phyloP scores from a whole-genome alignment of 2,888 invertebrate genomes.

The Nowickia ferox region DNA sequence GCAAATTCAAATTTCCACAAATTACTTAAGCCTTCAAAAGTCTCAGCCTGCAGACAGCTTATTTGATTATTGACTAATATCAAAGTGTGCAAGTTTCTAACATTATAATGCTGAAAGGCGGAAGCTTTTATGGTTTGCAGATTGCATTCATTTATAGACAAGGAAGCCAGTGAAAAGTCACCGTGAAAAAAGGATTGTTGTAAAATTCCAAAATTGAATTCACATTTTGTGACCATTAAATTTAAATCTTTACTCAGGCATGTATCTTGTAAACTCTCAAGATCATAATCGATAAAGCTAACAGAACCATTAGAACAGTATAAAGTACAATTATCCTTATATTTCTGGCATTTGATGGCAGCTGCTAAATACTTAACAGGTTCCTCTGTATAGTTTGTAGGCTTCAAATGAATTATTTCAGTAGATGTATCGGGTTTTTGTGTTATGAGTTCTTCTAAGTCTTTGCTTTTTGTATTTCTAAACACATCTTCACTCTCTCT shows the following conservation, averaged over 20 bases:
- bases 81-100: conserved; percentile 37
- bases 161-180: not conserved
- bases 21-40: conserved; percentile 41
- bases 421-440: not conserved
- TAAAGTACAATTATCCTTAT: conserved; percentile 38
- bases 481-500: no score
- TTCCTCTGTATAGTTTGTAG: not conserved
- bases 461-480: no score
- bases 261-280: not conserved
- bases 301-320: conserved; percentile 33
- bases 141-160: conserved; percentile 52
- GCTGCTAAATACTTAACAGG: not conserved
- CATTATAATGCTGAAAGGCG: conserved; percentile 29
- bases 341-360: conserved; percentile 16
- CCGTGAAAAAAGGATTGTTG: conserved; percentile 39
- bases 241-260: conserved; percentile 16
- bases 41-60: not conserved
- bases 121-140: conserved; percentile 14
- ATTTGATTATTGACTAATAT: conserved; percentile 46
- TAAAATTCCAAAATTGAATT: conserved; percentile 39
- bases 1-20: conserved; percentile 44
- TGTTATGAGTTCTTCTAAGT: not conserved
- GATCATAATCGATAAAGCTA: conserved; percentile 37
- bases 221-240: conserved; percentile 37
- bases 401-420: not conserved